These are phyloP conservation scores for Eupithecia subfuscata DNA, from an alignment of 2,888 invertebrate species.

Conservation along the genomic window DNA sequence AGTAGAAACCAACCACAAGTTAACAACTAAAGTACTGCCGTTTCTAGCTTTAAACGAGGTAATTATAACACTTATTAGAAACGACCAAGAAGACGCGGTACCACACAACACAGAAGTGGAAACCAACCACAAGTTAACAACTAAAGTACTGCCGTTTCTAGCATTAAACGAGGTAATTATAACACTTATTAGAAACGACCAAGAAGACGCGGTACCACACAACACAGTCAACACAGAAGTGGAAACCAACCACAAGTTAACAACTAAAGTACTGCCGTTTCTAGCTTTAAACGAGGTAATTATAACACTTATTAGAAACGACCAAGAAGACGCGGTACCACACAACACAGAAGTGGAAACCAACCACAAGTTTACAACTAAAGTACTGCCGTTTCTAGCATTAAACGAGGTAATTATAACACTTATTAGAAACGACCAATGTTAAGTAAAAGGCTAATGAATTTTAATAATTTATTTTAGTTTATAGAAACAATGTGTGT, in stretches of 20 bases:
- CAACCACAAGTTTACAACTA: slow-evolving; percentile 62
- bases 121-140: slow-evolving; percentile 56
- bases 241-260: too few relatives aligned
- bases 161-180: slow-evolving; percentile 88
- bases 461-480: too few relatives aligned
- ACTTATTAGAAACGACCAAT: slow-evolving; percentile 52
- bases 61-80: not conserved
- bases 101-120: slow-evolving; percentile 36
- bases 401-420: slow-evolving; percentile 84
- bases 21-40: slow-evolving; percentile 87
- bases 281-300: slow-evolving; percentile 90
- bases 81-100: slow-evolving; percentile 44
- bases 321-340: slow-evolving; percentile 52
- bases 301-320: slow-evolving; percentile 52
- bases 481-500: too few relatives aligned
- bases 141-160: slow-evolving; percentile 91
- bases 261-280: slow-evolving; percentile 90
- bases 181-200: slow-evolving; percentile 46
- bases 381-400: slow-evolving; percentile 93
- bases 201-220: slow-evolving; percentile 46
- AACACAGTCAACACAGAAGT: too few relatives aligned
- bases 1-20: slow-evolving; percentile 45
- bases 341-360: slow-evolving; percentile 34
- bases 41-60: slow-evolving; percentile 98
- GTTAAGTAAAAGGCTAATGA: too few relatives aligned